These are phyloP conservation scores for Microhierax caerulescens DNA, from an alignment of 2,797 vertebrate species.

Conservation along the genomic window DNA sequence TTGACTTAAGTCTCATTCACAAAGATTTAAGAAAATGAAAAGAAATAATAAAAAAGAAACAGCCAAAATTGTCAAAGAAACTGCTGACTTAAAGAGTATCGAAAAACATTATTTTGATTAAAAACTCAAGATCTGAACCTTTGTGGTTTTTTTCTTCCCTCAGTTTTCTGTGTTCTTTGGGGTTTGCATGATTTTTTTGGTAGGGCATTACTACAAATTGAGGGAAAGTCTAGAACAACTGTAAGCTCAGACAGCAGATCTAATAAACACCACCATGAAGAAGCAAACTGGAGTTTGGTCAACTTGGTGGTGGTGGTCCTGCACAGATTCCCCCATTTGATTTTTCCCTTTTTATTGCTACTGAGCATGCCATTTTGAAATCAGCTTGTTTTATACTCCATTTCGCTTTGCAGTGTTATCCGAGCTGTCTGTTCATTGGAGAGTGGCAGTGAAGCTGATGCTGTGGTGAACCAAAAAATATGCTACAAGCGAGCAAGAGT, in stretches of 20 bases:
- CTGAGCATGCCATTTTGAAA: slow-evolving; percentile 34
- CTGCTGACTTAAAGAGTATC: not conserved
- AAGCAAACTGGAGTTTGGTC: slow-evolving; percentile 20
- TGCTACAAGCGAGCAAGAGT: not conserved
- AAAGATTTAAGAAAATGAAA: not conserved
- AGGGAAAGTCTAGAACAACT: not conserved
- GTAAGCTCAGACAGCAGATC: not conserved
- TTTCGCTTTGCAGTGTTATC: not conserved
- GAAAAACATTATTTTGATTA: not conserved
- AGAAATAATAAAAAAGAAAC: not conserved
- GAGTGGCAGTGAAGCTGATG: not conserved
- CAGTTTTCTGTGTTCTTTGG: not conserved
- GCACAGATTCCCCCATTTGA: slow-evolving; percentile 11
- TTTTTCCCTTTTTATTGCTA: slow-evolving; percentile 9
- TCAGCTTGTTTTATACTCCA: slow-evolving; percentile 23
- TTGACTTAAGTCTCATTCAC: not conserved
- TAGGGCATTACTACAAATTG: not conserved
- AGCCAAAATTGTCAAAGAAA: not conserved
- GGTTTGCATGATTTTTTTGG: not conserved
- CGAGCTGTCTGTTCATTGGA: not conserved
- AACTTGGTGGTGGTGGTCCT: not conserved
- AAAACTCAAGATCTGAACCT: not conserved
- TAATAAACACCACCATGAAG: not conserved
- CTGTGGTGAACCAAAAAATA: not conserved
- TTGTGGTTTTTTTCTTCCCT: not conserved